phyloP scores from a whole-genome alignment of 1,140 invertebrate species.

The Drosophila takahashii region DNA sequence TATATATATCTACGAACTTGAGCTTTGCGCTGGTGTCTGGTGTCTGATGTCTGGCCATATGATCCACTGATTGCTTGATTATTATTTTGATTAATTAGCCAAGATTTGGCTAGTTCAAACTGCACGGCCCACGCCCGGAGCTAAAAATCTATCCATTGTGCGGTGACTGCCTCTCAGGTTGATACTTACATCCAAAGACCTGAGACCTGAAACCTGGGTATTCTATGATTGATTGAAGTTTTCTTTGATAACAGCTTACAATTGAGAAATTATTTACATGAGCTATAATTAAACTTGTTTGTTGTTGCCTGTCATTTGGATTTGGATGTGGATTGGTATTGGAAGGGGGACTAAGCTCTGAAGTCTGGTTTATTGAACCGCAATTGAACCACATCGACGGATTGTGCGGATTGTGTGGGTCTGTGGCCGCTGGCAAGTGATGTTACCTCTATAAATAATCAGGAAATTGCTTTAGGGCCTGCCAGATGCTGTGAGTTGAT shows the following conservation, averaged over 20 bases:
- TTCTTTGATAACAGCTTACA: constrained; percentile 81
- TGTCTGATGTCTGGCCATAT: constrained; percentile 65
- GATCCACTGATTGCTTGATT: constrained; percentile 83
- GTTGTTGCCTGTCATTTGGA: constrained; percentile 78
- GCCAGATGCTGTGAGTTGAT: constrained; percentile 71
- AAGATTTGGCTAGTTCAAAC: constrained; percentile 83
- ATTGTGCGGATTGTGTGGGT: constrained; percentile 49
- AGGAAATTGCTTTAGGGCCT: constrained; percentile 74
- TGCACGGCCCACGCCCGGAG: constrained; percentile 76
- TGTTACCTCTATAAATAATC: constrained; percentile 67
- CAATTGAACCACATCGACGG: constrained; percentile 59
- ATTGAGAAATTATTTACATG: constrained; percentile 84
- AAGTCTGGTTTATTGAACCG: constrained; percentile 75
- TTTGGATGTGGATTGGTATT: constrained; percentile 17
- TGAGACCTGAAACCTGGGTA: constrained; percentile 28
- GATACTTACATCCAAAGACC: constrained; percentile 36
- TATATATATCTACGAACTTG: constrained; percentile 8
- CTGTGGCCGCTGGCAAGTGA: constrained; percentile 63
- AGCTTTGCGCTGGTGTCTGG: constrained; percentile 44
- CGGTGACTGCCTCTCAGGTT: constrained; percentile 61
- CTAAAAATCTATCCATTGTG: constrained; percentile 55
- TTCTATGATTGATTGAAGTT: constrained; percentile 83
- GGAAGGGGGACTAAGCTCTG: constrained; percentile 13
- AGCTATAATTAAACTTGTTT: constrained; percentile 83
- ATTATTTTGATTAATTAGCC: constrained; percentile 84